phyloP scores from a whole-genome alignment of 1,140 invertebrate species.

The Solenopsis invicta region DNA sequence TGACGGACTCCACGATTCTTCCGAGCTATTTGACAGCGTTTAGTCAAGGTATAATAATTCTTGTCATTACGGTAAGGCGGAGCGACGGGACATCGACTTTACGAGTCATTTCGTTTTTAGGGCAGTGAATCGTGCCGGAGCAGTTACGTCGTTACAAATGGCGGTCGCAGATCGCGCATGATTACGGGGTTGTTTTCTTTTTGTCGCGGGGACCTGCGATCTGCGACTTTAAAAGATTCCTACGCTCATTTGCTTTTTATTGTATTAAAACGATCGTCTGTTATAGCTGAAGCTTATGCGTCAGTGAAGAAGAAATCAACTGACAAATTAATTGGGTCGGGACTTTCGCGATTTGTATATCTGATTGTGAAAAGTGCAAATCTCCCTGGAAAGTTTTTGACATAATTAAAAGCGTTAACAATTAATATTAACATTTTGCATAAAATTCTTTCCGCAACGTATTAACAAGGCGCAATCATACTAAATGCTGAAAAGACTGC shows the following conservation, averaged over 20 bases:
- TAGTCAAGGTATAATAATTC: slow-evolving; percentile 52
- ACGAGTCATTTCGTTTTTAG: slow-evolving; percentile 64
- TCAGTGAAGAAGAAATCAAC: not conserved
- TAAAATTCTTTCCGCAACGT: not conserved
- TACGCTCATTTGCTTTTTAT: slow-evolving; percentile 19
- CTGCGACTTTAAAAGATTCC: slow-evolving; percentile 22
- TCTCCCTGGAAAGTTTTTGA: not conserved
- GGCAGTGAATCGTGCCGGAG: slow-evolving; percentile 39
- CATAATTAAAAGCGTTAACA: slow-evolving; percentile 18
- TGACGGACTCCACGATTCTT: slow-evolving; percentile 31
- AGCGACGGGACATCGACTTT: slow-evolving; percentile 47
- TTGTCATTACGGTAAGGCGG: slow-evolving; percentile 37
- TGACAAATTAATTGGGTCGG: slow-evolving; percentile 2
- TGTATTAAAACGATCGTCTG: slow-evolving; percentile 36
- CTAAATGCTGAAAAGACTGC: not conserved
- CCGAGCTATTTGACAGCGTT: slow-evolving; percentile 53
- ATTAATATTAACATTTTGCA: slow-evolving; percentile 9
- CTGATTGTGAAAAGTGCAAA: slow-evolving; percentile 2
- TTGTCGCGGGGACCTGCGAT: slow-evolving; percentile 3
- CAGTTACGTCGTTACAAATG: slow-evolving; percentile 55
- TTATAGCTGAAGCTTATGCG: slow-evolving; percentile 25
- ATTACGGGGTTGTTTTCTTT: slow-evolving; percentile 45
- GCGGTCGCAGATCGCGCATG: slow-evolving; percentile 53
- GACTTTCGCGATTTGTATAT: not conserved
- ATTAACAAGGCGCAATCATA: not conserved